Evolutionary conservation across 1,140 invertebrate genomes (phyloP).

Genomic region (Lasioglossum albipes): DNA sequence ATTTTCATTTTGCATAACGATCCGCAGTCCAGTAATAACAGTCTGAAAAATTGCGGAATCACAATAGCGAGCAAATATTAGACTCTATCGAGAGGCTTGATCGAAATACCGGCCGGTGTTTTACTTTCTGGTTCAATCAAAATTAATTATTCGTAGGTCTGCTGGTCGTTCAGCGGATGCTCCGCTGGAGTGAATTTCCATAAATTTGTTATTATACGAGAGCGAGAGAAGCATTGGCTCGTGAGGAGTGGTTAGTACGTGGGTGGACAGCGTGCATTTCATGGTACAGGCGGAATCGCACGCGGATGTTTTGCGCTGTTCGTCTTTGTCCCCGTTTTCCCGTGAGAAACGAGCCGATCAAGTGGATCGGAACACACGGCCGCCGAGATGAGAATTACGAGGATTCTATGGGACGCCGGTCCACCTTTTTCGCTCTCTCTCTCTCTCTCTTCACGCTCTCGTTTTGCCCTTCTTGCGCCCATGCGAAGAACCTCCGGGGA

Average conservation of each 20-base stretch:
- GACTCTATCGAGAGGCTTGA: no score
- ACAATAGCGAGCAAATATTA: no score
- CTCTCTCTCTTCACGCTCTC: no score
- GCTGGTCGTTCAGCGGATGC: background rate
- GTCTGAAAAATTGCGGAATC: no score
- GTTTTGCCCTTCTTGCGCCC: no score
- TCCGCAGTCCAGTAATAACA: no score
- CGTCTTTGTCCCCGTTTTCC: constrained; percentile 14
- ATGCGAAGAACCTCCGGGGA: background rate
- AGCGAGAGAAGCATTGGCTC: background rate
- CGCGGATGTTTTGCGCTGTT: constrained; percentile 16
- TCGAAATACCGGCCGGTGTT: background rate
- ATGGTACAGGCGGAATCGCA: background rate
- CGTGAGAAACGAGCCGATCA: constrained; percentile 38
- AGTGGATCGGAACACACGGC: constrained; percentile 38
- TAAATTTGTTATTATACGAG: background rate
- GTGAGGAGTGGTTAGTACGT: background rate
- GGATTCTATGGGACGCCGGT: constrained; percentile 29
- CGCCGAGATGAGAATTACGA: constrained; percentile 36
- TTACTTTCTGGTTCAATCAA: background rate
- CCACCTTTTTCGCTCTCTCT: constrained; percentile 40
- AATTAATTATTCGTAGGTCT: constrained; percentile 12
- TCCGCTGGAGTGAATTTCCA: background rate
- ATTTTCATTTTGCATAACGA: no score
- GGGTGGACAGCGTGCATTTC: background rate